phyloP scores from a whole-genome alignment of 2,113 vertebrate species.

The Cheirogaleus medius region DNA sequence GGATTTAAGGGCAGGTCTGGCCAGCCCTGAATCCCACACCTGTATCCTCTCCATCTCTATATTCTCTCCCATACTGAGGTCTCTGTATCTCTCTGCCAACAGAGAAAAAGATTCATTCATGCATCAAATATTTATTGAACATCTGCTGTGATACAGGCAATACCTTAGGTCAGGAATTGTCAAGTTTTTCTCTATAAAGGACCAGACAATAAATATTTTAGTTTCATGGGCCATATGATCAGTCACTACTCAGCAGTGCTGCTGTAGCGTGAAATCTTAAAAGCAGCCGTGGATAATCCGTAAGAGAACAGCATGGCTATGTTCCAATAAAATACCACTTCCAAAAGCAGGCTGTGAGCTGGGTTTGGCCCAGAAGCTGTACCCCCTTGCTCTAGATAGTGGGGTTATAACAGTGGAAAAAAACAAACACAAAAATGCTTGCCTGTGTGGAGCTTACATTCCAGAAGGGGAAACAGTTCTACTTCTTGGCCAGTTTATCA shows the following conservation, averaged over 20 bases:
- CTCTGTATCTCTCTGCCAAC: neutral
- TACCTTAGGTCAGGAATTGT: neutral
- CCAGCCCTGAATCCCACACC: neutral
- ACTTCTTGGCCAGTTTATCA: neutral
- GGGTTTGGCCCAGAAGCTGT: neutral
- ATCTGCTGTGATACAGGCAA: neutral
- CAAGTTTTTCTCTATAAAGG: neutral
- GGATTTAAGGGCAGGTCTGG: neutral
- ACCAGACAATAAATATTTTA: neutral
- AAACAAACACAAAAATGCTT: accelerated
- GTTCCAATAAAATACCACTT: neutral
- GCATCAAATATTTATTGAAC: neutral
- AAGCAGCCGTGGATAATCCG: neutral
- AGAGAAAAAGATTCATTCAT: neutral
- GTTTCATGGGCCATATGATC: neutral
- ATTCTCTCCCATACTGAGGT: neutral
- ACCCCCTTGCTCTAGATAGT: neutral
- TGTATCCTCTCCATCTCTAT: neutral
- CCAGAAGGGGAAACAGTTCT: neutral
- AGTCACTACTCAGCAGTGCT: neutral
- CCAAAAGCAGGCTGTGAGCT: neutral
- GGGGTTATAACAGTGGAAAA: neutral
- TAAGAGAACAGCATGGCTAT: neutral
- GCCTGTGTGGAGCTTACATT: neutral
- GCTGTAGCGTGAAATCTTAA: neutral